Evolutionary conservation across 2,888 invertebrate genomes (phyloP).

Genomic region (Tolmerus cingulatus): DNA sequence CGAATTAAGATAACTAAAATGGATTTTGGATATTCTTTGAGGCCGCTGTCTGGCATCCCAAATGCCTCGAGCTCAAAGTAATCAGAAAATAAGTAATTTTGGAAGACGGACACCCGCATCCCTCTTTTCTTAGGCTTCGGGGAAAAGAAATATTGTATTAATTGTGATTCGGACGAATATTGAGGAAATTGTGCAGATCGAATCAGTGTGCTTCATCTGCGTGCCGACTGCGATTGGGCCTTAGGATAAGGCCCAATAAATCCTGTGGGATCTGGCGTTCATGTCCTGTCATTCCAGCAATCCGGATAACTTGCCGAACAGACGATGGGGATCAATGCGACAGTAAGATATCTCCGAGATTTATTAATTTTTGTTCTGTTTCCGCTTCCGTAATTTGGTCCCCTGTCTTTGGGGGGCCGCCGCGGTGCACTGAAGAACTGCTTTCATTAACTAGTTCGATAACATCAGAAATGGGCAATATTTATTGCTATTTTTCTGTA

Average conservation of each 20-base stretch:
- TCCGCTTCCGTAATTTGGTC: background rate
- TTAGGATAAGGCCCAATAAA: slow-evolving; percentile 7
- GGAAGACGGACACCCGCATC: background rate
- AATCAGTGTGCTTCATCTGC: slow-evolving; percentile 18
- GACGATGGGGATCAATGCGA: slow-evolving; percentile 73
- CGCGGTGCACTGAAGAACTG: background rate
- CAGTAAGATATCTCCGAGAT: slow-evolving; percentile 64
- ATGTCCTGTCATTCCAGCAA: slow-evolving; percentile 62
- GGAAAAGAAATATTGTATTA: background rate
- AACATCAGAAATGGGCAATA: background rate
- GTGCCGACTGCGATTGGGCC: background rate
- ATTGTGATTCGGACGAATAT: background rate
- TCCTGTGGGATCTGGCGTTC: slow-evolving; percentile 25
- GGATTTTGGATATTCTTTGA: background rate
- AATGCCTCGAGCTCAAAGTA: background rate
- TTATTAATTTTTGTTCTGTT: slow-evolving; percentile 34
- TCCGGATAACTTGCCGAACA: slow-evolving; percentile 68
- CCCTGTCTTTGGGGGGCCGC: background rate
- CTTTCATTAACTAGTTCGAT: background rate
- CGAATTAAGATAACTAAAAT: background rate
- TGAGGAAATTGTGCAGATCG: background rate
- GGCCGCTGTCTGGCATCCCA: background rate
- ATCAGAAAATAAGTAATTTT: background rate
- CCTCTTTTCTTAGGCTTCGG: background rate
- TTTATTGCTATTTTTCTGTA: background rate